Conservation (phyloP, 2,888 invertebrate species). For the Pheosia tremula region DNA sequence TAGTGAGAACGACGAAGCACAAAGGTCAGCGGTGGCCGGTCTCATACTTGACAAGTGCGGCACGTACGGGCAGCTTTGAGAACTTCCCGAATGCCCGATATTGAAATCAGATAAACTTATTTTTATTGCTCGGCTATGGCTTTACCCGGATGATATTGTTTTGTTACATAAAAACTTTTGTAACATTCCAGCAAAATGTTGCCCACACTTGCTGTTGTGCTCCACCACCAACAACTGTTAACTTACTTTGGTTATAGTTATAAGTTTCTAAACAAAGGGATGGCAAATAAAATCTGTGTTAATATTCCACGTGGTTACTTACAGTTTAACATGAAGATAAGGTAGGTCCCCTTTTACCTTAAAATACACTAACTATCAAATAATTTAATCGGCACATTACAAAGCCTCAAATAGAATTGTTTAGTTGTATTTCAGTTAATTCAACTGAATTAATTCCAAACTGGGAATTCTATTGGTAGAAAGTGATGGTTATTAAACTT, state of each 20-base stretch:
- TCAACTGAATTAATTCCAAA: no score
- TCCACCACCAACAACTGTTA: conserved; percentile 25
- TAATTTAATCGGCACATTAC: no score
- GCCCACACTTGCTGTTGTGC: conserved; percentile 29
- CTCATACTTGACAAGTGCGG: conserved; percentile 28
- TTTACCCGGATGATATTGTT: conserved; percentile 38
- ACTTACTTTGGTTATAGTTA: conserved; percentile 23
- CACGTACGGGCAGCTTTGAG: conserved; percentile 31
- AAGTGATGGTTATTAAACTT: no score
- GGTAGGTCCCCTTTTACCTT: no score
- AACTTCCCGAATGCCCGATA: conserved; percentile 43
- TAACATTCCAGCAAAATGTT: conserved; percentile 43
- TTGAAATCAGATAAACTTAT: conserved; percentile 49
- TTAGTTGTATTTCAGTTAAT: no score
- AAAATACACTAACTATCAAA: no score
- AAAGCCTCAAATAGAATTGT: no score
- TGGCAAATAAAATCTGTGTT: no score
- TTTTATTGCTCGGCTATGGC: conserved; percentile 41
- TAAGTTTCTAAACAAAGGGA: conserved; percentile 3
- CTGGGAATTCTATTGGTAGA: no score
- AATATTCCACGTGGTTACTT: no score
- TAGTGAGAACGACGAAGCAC: conserved; percentile 18
- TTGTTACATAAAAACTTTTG: conserved; percentile 36
- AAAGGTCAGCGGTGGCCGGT: conserved; percentile 21
- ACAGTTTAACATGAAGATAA: no score